Evolutionary conservation across 2,888 invertebrate species (phyloP).

Genomic region (Mesorhabditis belari): DNA sequence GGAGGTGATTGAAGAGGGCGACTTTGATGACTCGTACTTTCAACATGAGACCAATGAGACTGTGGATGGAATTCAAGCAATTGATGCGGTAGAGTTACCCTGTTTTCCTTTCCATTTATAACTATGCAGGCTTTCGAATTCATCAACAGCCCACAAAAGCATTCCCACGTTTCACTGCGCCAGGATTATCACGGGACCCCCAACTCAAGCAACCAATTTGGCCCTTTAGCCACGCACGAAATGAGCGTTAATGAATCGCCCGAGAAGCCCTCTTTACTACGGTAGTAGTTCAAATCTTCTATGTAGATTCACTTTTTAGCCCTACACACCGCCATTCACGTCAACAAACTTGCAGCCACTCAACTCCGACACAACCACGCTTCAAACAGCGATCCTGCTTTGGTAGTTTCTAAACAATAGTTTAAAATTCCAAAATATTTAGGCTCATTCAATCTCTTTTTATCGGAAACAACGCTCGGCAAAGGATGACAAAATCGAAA

Average conservation of each 20-base stretch:
- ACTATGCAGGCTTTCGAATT: not conserved
- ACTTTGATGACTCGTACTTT: not conserved
- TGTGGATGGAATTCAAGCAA: not conserved
- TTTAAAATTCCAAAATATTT: too few relatives aligned
- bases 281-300: not conserved
- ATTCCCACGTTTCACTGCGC: too few relatives aligned
- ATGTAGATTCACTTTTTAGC: not conserved
- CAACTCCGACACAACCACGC: not conserved
- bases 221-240: too few relatives aligned
- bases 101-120: too few relatives aligned
- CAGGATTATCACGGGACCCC: too few relatives aligned
- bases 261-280: too few relatives aligned
- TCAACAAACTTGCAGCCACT: not conserved
- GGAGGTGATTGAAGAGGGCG: not conserved
- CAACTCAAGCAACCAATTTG: too few relatives aligned
- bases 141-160: too few relatives aligned
- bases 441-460: not conserved
- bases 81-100: not conserved
- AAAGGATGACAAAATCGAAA: not conserved
- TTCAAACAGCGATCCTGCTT: too few relatives aligned
- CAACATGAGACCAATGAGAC: not conserved
- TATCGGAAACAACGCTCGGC: not conserved
- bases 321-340: not conserved
- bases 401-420: not conserved
- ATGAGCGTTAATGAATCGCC: too few relatives aligned